Evolutionary conservation across 2,797 vertebrate species (phyloP).

Genomic region (Helicolenus hilgendorfi): DNA sequence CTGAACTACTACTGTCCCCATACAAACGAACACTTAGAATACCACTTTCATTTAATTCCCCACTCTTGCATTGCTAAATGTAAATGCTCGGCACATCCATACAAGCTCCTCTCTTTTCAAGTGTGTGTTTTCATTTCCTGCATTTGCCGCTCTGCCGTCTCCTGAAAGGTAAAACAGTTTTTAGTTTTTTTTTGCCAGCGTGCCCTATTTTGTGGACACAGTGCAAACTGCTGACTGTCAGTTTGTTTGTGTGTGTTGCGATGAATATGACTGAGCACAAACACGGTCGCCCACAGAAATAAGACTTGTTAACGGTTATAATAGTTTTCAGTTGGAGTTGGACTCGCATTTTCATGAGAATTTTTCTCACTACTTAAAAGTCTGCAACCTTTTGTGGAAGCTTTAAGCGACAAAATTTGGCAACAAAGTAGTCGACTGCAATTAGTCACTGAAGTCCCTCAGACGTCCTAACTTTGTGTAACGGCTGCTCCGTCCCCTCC

Average conservation of each 20-base stretch:
- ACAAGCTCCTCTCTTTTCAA: constrained; percentile 42
- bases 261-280: constrained; percentile 67
- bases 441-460: constrained; percentile 62
- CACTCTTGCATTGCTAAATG: constrained; percentile 32
- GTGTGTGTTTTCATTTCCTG: constrained; percentile 24
- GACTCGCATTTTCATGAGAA: constrained; percentile 46
- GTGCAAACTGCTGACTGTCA: constrained; percentile 77
- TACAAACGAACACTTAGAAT: constrained; percentile 25
- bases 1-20: background rate
- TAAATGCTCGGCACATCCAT: constrained; percentile 51
- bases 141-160: constrained; percentile 15
- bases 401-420: constrained; percentile 52
- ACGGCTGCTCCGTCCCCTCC: constrained; percentile 13
- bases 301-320: constrained; percentile 47
- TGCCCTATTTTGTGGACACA: constrained; percentile 51
- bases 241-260: constrained; percentile 65
- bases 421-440: constrained; percentile 44
- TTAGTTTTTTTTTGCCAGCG: constrained; percentile 4
- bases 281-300: constrained; percentile 36
- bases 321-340: constrained; percentile 8
- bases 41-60: constrained; percentile 43
- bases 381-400: constrained; percentile 49
- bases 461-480: constrained; percentile 44
- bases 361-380: constrained; percentile 32
- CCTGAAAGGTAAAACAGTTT: constrained; percentile 53